Base-by-base conservation (phyloP, 1,140 invertebrate species). In the Drosophila takahashii region DNA sequence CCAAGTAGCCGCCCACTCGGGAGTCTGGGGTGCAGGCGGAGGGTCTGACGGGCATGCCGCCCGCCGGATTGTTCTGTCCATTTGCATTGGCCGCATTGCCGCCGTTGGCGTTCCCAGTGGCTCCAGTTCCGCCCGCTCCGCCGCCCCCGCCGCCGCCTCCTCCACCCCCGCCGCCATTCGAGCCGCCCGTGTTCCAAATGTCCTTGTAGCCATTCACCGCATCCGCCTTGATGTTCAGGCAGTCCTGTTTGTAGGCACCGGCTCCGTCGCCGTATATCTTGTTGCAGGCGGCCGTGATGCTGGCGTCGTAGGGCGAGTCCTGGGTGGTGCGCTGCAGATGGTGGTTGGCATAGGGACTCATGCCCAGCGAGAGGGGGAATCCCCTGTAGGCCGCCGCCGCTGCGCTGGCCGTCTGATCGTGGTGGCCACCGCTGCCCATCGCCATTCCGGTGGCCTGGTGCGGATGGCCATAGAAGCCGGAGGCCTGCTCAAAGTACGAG, bases 401-500 rank as follows among this genome's bases (percentile, higher is more conserved):
- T 41, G 94, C 95, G 41, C 94, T 95, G 65, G 93, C 93, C 56
- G 93, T 89, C 76, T 95, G 94, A 92, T 95, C 93, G 81, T 96
- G 95, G 74, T 95, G 95, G 8, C 95, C 94, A 39, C 95, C 95
- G 15, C 95, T 94, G 44, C 94, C 94, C 77, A 93, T 93, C 27
- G 90, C 51, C 92, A 92, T 92, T 56, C 93, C 92, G 48, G 94
- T 93, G 70, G 95, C 94, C 91, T 97, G 96, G 81, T 96, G 96
- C 93, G 97, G 97, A 80, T 96, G 95, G 64, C 97, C 97, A 93
- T 98, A 98, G 94, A 98, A 98, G 92, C 97, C 97, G 93, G 96
- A 95, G 81, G 90, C 90, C 94, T 98, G 97, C 93, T 98, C 97
- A 93, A 98, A 98, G 93, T 98, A 98, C 90, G 97, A 97, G 95